Conservation (phyloP, 2,797 vertebrate species). For the Phyllotis vaccarum region DNA sequence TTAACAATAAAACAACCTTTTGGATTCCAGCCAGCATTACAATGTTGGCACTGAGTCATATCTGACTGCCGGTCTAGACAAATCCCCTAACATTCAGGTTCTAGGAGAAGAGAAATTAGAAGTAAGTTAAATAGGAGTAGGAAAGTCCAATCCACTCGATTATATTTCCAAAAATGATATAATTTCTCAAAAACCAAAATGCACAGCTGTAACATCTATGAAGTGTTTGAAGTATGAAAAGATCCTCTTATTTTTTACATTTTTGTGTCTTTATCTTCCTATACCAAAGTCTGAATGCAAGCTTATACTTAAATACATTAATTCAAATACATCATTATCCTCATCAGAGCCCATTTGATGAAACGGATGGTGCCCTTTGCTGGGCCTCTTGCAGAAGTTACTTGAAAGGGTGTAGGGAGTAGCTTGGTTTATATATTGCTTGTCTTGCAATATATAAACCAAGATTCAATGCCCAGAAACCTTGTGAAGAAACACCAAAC, state of each 20-base stretch:
- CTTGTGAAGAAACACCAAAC: background rate
- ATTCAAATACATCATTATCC: background rate
- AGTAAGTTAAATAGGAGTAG: constrained; percentile 61
- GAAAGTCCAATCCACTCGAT: background rate
- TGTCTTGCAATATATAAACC: background rate
- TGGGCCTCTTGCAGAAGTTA: background rate
- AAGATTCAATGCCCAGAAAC: background rate
- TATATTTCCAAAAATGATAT: constrained; percentile 48
- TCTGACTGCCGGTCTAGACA: constrained; percentile 80
- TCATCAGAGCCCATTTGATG: background rate
- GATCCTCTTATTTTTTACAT: background rate
- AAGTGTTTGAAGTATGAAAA: constrained; percentile 1
- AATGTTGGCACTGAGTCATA: constrained; percentile 39
- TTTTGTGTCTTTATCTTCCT: background rate
- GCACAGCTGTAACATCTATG: background rate
- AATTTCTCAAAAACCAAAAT: constrained; percentile 50
- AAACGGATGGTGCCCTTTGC: background rate
- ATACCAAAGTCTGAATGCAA: background rate
- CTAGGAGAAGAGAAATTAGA: constrained; percentile 58
- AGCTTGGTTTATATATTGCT: background rate
- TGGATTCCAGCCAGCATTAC: constrained; percentile 77
- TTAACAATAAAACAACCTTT: constrained; percentile 77
- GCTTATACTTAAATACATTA: background rate
- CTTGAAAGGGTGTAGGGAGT: background rate
- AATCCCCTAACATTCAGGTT: constrained; percentile 71